These are phyloP conservation scores for Phocides pigmalion DNA, from an alignment of 1,140 invertebrate species.

Conservation along the genomic window DNA sequence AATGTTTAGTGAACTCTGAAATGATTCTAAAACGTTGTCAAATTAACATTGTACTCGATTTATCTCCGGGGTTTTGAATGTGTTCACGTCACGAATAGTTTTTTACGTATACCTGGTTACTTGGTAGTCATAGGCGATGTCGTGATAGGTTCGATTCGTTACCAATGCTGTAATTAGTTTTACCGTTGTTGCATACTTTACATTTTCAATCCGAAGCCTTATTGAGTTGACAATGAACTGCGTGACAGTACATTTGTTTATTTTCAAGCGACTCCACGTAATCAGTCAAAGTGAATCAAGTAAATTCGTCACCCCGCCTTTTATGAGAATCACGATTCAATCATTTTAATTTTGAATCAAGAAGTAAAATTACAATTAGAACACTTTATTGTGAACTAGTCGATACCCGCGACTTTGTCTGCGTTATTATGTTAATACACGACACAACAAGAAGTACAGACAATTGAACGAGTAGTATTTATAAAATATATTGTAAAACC, in stretches of 20 bases:
- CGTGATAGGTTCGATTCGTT: slow-evolving; percentile 73
- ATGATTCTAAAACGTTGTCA: slow-evolving; percentile 16
- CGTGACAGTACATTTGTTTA: slow-evolving; percentile 65
- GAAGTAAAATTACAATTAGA: background rate
- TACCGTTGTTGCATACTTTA: slow-evolving; percentile 75
- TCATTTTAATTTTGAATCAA: background rate
- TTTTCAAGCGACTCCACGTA: slow-evolving; percentile 42
- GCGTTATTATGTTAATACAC: too few relatives aligned
- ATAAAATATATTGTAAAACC: too few relatives aligned
- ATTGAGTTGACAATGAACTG: slow-evolving; percentile 52
- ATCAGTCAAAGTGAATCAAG: slow-evolving; percentile 6
- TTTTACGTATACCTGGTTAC: slow-evolving; percentile 65
- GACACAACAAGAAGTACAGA: too few relatives aligned
- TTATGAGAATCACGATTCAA: background rate
- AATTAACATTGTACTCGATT: slow-evolving; percentile 36
- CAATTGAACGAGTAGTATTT: too few relatives aligned
- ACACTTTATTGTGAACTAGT: too few relatives aligned
- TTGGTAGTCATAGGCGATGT: slow-evolving; percentile 49
- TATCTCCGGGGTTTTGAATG: slow-evolving; percentile 50
- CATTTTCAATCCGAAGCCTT: slow-evolving; percentile 62
- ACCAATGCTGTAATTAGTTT: slow-evolving; percentile 75
- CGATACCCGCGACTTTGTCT: too few relatives aligned
- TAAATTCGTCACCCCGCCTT: slow-evolving; percentile 1
- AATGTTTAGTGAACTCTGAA: slow-evolving; percentile 17
- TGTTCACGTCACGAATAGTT: slow-evolving; percentile 64